Evolutionary conservation across 2,888 invertebrate species (phyloP), one percentile per base, ranked within the genome.

Genomic region (Drosophila formosana): DNA sequence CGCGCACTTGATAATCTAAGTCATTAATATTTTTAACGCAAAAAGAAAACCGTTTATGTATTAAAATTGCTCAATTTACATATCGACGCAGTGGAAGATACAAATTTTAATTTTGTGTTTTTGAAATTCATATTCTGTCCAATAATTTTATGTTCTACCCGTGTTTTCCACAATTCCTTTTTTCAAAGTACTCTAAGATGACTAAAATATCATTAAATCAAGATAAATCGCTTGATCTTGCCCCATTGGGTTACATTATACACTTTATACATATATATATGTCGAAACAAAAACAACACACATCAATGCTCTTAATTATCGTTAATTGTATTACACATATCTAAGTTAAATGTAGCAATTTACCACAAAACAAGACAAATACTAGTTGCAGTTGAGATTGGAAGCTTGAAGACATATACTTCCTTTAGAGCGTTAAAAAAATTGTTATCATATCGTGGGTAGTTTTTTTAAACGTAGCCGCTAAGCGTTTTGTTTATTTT

Each of bases 401-500:
- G 11, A 0, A 32, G 32, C 32, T 26, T 25, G 7, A 18, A 52
- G n/a, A 13, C n/a, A 37, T 47, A 11, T 57, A 28, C 53, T 46
- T 37, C 23, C 37, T 25, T 34, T 30, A 61, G 34, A 26, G 26
- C 18, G 34, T 52, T 45, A 45, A 18, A 37, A 28, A 5, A 30
- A 30, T 49, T 58, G 58, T 61, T 45, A 45, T 37, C 26, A 45
- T 37, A 28, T 45, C 30, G 5, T 43, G 3, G n/a, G 5, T 11
- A 34, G 46, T 49, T 39, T 49, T 41, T 18, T 18, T 18, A 53
- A 37, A 45, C 28, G 11, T 60, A 46, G 26, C 13, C 13, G 41
- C 51, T 58, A 47, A 60, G 47, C 46, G 37, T 60, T 52, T 8
- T 13, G 8, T 34, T 23, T 34, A 66, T 53, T 56, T 28, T 26